Evolutionary conservation across 2,888 invertebrate genomes (phyloP), one percentile per base, ranked within the genome.

Genomic region (Dexiosoma caninum): DNA sequence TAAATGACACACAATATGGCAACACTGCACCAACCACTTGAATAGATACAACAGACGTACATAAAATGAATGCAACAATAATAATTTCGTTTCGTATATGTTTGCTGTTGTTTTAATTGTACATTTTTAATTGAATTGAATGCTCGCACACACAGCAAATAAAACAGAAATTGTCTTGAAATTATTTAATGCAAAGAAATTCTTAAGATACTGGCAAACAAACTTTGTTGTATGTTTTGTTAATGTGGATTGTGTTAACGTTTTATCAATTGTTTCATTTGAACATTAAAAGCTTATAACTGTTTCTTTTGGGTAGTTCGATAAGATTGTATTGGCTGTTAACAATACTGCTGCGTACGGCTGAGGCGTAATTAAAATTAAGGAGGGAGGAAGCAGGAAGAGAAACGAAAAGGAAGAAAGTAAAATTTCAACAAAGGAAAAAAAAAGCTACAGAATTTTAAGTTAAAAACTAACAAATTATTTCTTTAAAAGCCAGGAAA

Each of bases 231-330:
- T 53, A 5, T 21, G 46, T 12, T 35, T 44, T n/a, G 14, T 14
- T 30, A 9, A 30, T 12, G 10, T 27, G 46, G 21, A 14, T 64
- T 64, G 23, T 66, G 32, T 30, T 21, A 30, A 55, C 49, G 30
- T 42, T 75, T 75, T 51, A 76, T 76, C 67, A 76, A 60, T 76
- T 76, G 60, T 76, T 62, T 42, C 44, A 46, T 62, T 76, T 76
- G 7, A 69, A 80, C 70, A 71, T 76, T 75, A 71, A 80, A 75
- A 71, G 80, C 80, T 76, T 76, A 71, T 75, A 71, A 71, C 66
- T 75, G 80, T 80, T 80, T 42, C 30, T 53, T 60, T n/a, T 16
- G 32, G 40, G 14, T 27, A 40, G 37, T 23, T 40, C 42, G 80
- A 75, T 80, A 71, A 80, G 80, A 80, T 80, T 53, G 35, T 35